phyloP scores from a whole-genome alignment of 2,113 vertebrate species.

The Caranx ignobilis region DNA sequence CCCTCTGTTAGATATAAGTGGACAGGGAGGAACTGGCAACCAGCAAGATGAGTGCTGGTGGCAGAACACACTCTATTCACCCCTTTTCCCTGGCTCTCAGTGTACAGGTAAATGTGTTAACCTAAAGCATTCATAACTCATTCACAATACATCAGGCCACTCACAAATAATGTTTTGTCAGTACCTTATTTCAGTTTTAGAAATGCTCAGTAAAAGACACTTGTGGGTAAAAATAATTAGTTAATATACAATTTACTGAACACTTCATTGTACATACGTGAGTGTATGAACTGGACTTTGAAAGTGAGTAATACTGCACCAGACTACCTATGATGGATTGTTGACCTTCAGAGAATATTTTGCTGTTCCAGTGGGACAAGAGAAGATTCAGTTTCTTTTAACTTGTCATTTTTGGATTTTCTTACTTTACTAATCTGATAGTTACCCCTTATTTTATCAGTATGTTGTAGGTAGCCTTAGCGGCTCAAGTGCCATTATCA shows the following conservation, averaged over 20 bases:
- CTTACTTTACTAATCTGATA: no score
- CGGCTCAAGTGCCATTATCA: no score
- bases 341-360: no score
- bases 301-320: background rate
- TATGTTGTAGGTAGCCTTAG: no score
- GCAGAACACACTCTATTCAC: conserved; percentile 95
- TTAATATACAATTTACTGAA: background rate
- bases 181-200: background rate
- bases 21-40: conserved; percentile 86
- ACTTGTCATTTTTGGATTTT: no score
- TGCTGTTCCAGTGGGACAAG: no score
- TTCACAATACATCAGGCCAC: background rate
- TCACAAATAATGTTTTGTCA: background rate
- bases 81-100: conserved; percentile 91
- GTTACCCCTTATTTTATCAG: no score
- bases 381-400: no score
- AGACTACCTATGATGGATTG: no score
- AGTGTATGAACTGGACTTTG: background rate
- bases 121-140: background rate
- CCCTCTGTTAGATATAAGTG: conserved; percentile 88
- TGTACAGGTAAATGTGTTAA: conserved; percentile 89
- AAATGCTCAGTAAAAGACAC: background rate
- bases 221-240: background rate
- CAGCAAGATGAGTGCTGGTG: conserved; percentile 96
- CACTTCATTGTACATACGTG: background rate